phyloP scores from a whole-genome alignment of 2,797 vertebrate species.

The Brachyrhaphis roseni region DNA sequence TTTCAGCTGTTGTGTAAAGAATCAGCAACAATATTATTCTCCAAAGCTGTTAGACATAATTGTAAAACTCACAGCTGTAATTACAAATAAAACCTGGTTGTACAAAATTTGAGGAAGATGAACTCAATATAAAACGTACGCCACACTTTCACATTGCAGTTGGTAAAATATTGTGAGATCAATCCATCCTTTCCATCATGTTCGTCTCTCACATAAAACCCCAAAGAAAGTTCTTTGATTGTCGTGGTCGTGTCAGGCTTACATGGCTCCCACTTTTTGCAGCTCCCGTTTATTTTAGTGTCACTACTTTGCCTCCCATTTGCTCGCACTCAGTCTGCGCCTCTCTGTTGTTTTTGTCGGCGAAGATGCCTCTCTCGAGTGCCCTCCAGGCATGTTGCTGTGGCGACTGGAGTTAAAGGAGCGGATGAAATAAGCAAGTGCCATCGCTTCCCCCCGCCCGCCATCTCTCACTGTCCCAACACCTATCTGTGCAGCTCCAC shows the following conservation, averaged over 20 bases:
- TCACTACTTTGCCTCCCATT: slow-evolving; percentile 44
- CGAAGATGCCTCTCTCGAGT: slow-evolving; percentile 74
- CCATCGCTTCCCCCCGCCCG: slow-evolving; percentile 30
- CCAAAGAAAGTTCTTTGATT: background rate
- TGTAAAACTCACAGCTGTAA: background rate
- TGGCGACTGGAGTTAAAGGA: slow-evolving; percentile 77
- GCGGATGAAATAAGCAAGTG: slow-evolving; percentile 67
- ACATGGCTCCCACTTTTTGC: slow-evolving; percentile 35
- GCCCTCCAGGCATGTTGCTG: slow-evolving; percentile 79
- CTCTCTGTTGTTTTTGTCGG: slow-evolving; percentile 73
- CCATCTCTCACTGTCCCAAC: slow-evolving; percentile 48
- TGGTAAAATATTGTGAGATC: background rate
- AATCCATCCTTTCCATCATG: background rate
- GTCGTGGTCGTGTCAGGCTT: slow-evolving; percentile 34
- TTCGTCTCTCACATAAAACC: background rate
- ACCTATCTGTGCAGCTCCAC: slow-evolving; percentile 60
- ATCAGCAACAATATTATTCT: background rate
- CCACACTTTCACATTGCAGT: background rate
- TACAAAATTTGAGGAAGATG: background rate
- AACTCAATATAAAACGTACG: background rate
- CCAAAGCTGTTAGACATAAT: background rate
- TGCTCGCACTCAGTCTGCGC: slow-evolving; percentile 52
- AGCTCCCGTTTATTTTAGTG: slow-evolving; percentile 45
- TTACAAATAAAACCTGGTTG: background rate
- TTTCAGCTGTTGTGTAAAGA: background rate